Evolutionary conservation across 1,140 invertebrate species (phyloP), one percentile per base, ranked within the genome.

Genomic region (Bombus pyrosoma): DNA sequence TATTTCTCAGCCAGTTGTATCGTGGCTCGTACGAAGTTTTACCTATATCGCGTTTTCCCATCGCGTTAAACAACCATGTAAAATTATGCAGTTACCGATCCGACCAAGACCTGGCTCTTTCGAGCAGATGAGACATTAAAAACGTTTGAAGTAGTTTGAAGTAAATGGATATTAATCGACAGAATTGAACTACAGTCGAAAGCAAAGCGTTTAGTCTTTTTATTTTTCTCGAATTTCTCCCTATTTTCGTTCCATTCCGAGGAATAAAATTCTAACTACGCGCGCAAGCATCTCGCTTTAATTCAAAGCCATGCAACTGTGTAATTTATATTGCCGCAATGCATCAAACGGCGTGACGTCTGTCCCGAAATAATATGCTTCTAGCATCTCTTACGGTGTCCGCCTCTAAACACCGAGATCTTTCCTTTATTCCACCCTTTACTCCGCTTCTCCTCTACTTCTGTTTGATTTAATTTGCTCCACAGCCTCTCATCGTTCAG

Each of bases 241-340:
- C 28, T 13, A 6, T 37, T 77, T 41, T 41, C n/a, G 39, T 41
- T 41, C 25, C 34, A 28, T 59, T 59, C 41, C 5, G 37, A 28
- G 22, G 25, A 57, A 62, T 25, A 41, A 72, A 32, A 81, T 73
- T 59, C 28, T 18, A 62, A 41, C 28, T 34, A 81, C 39, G 9
- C 28, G 28, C 25, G 47, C n/a, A 25, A 28, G 37, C 75, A 69
- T 86, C 53, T 87, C 85, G 80, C 89, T 88, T 91, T 89, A 90
- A 90, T 81, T 34, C 47, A 62, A 72, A 80, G 37, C 47, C 41
- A n/a, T 12, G 32, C 78, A 87, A 88, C 90, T 87, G 87, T 83
- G 91, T 91, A 91, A 93, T 93, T 92, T 91, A 92, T 91, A 92
- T 92, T 91, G 88, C 91, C 78, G 81, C 87, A 87, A 93, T 92